phyloP scores from a whole-genome alignment of 1,140 invertebrate genomes.

The Scaptomyza pallida region DNA sequence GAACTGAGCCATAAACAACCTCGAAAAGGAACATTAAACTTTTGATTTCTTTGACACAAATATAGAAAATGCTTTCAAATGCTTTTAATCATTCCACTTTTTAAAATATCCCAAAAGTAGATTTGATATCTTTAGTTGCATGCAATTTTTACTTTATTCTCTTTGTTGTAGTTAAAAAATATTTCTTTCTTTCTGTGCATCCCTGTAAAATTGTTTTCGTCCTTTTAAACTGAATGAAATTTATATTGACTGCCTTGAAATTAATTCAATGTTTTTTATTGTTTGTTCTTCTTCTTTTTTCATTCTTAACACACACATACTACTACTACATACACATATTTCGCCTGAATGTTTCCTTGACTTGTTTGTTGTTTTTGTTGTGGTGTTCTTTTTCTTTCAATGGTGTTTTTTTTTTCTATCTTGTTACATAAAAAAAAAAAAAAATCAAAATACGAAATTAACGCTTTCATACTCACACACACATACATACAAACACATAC shows the following conservation, averaged over 20 bases:
- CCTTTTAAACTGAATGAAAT: constrained; percentile 29
- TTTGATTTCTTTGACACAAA: no score
- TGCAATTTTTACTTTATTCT: not conserved
- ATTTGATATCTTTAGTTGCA: not conserved
- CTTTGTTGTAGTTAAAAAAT: constrained; percentile 2
- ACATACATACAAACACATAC: constrained; percentile 55
- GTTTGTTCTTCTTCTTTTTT: constrained; percentile 53
- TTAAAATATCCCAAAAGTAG: no score
- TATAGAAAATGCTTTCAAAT: no score
- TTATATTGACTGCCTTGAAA: constrained; percentile 56
- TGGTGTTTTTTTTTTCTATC: constrained; percentile 67
- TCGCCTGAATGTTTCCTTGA: constrained; percentile 72
- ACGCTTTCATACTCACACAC: constrained; percentile 73
- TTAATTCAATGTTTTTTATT: constrained; percentile 67
- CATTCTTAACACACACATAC: constrained; percentile 51
- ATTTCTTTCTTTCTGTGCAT: not conserved
- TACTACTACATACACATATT: no score
- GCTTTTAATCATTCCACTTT: no score
- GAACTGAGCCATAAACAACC: no score
- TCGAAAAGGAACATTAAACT: no score
- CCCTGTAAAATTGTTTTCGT: no score
- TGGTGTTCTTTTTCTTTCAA: no score
- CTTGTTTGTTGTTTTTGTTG: constrained; percentile 81
- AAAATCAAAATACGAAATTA: constrained; percentile 59
- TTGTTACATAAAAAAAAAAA: constrained; percentile 45